Evolutionary conservation across 2,113 vertebrate genomes (phyloP).

Genomic region (Tringa solitaria): DNA sequence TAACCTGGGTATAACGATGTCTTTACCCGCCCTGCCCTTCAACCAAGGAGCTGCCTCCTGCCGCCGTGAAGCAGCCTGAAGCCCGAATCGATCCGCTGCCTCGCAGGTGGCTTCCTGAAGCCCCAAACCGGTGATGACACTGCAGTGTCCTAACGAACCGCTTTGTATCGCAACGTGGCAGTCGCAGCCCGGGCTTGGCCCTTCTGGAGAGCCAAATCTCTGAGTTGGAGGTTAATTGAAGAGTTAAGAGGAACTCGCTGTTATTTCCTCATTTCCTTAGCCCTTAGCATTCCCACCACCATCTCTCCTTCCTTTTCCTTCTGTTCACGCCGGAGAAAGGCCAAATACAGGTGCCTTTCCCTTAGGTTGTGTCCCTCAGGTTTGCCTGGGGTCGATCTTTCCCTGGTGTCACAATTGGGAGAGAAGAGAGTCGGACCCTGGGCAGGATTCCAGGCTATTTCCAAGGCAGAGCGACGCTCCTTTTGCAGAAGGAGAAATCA

Average conservation of each 20-base stretch:
- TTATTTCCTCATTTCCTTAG: neutral
- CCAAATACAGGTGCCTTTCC: rapidly evolving
- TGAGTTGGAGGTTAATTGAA: rapidly evolving
- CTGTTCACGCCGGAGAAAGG: rapidly evolving
- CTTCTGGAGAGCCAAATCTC: neutral
- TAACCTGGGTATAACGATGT: neutral
- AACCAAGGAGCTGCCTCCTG: neutral
- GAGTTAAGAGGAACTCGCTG: neutral
- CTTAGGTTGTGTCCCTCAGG: neutral
- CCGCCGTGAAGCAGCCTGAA: neutral
- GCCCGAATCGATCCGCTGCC: neutral
- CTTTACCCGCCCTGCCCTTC: neutral
- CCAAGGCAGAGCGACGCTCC: neutral
- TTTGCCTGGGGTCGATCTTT: neutral
- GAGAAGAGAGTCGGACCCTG: neutral
- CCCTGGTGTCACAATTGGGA: neutral
- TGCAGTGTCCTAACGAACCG: neutral
- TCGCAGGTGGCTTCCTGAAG: neutral
- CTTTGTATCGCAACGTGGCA: rapidly evolving
- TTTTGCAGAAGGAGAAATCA: no score
- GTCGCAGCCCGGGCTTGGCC: neutral
- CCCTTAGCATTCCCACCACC: neutral
- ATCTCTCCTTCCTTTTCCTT: neutral
- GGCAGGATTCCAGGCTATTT: neutral
- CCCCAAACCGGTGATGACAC: rapidly evolving